Evolutionary conservation across 2,797 vertebrate genomes (phyloP).

Genomic region (Notoglanidium macrostoma): DNA sequence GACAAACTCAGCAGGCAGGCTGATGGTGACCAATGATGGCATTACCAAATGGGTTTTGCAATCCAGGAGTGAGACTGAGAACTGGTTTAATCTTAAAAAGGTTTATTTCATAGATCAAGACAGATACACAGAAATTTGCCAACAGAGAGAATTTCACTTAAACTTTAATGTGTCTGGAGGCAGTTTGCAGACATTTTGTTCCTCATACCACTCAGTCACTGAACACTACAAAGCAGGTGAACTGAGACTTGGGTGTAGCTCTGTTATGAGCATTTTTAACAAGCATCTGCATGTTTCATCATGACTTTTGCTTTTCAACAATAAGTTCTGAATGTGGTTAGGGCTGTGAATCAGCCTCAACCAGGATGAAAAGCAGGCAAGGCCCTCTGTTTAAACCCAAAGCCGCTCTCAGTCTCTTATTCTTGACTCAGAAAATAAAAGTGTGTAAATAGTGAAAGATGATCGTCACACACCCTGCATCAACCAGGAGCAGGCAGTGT

Average conservation of each 20-base stretch:
- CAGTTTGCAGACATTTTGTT: background rate
- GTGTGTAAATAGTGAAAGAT: background rate
- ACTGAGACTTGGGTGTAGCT: background rate
- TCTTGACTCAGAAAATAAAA: background rate
- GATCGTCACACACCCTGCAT: background rate
- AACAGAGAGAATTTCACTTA: too few species aligned
- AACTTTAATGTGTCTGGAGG: too few species aligned
- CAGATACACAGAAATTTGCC: background rate
- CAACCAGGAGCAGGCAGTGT: background rate
- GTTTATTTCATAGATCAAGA: background rate
- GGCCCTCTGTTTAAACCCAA: background rate
- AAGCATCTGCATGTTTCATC: constrained; percentile 7
- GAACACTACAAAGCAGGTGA: background rate
- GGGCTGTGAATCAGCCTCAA: background rate
- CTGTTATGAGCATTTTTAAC: background rate
- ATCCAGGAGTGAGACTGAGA: background rate
- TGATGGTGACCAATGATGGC: background rate
- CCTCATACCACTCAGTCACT: background rate
- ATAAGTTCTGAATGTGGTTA: background rate
- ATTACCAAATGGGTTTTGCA: background rate
- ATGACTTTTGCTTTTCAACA: background rate
- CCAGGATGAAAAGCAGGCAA: background rate
- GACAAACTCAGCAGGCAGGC: background rate
- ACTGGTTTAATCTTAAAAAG: background rate
- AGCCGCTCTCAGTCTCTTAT: background rate